A percentile compares a stretch with the other conserved stretches of the same genome.
phyloP scores from a whole-genome alignment of 2,888 invertebrate species.

The Siphlonurus alternatus region DNA sequence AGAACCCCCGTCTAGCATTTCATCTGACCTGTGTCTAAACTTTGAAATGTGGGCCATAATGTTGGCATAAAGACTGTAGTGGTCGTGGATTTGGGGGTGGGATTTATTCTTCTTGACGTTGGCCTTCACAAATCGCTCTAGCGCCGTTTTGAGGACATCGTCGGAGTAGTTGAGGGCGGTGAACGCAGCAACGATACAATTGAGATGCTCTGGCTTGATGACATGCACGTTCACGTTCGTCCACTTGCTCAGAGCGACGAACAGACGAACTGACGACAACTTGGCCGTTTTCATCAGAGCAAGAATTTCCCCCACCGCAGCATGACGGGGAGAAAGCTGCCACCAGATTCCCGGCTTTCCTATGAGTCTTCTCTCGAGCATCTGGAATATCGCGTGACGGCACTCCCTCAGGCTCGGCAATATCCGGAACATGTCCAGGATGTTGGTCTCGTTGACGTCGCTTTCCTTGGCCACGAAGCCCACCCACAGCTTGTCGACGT shows the following conservation, averaged over 20 bases:
- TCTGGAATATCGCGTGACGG: constrained; percentile 35
- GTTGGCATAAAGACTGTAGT: background rate
- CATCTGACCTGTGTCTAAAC: constrained; percentile 36
- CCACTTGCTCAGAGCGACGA: constrained; percentile 35
- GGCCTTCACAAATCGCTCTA: constrained; percentile 42
- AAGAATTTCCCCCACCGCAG: constrained; percentile 14
- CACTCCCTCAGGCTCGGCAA: constrained; percentile 40
- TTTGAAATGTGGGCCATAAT: constrained; percentile 22
- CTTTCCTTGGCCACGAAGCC: constrained; percentile 39
- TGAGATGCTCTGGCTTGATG: constrained; percentile 34
- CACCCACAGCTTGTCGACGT: constrained; percentile 47
- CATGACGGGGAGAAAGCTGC: constrained; percentile 25
- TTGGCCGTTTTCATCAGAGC: constrained; percentile 14
- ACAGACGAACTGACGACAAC: constrained; percentile 18
- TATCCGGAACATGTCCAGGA: constrained; percentile 37
- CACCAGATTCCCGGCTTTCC: constrained; percentile 33
- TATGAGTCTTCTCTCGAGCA: constrained; percentile 39
- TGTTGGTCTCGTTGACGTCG: constrained; percentile 38
- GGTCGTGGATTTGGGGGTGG: background rate
- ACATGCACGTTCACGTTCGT: constrained; percentile 41
- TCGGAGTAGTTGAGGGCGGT: constrained; percentile 37
- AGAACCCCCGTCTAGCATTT: constrained; percentile 38
- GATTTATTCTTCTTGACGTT: constrained; percentile 23
- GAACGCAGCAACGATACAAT: constrained; percentile 36
- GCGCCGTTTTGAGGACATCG: constrained; percentile 34